Evolutionary conservation across 2,888 invertebrate species (phyloP).

Genomic region (Callinectes sapidus): DNA sequence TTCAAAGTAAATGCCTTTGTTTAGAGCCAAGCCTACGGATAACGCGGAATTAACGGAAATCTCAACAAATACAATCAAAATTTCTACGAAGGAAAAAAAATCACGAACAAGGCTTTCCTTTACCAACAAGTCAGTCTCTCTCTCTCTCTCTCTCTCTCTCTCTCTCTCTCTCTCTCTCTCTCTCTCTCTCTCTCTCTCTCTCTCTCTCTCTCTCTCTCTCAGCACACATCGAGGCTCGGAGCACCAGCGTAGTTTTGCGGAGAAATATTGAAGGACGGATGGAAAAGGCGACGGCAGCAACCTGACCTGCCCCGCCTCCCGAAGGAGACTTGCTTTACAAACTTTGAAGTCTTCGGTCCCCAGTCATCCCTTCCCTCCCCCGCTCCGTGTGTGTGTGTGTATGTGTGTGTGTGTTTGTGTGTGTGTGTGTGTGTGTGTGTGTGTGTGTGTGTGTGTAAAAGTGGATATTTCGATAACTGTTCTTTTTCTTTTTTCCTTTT

Average conservation of each 20-base stretch:
- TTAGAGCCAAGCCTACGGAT: neutral
- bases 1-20: neutral
- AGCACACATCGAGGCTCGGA: neutral
- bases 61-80: neutral
- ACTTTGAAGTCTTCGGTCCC: neutral
- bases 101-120: neutral
- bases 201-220: no score
- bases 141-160: neutral
- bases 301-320: neutral
- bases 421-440: no score
- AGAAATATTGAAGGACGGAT: neutral
- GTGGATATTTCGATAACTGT: neutral
- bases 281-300: neutral
- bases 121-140: neutral
- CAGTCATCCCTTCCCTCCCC: neutral
- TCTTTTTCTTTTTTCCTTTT: neutral
- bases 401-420: neutral
- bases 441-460: no score
- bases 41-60: neutral
- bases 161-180: neutral
- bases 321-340: neutral
- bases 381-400: neutral
- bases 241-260: neutral
- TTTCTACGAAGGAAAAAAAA: neutral
- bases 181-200: no score